Conservation (phyloP, 1,140 invertebrate species). For the Drosophila jambulina region DNA sequence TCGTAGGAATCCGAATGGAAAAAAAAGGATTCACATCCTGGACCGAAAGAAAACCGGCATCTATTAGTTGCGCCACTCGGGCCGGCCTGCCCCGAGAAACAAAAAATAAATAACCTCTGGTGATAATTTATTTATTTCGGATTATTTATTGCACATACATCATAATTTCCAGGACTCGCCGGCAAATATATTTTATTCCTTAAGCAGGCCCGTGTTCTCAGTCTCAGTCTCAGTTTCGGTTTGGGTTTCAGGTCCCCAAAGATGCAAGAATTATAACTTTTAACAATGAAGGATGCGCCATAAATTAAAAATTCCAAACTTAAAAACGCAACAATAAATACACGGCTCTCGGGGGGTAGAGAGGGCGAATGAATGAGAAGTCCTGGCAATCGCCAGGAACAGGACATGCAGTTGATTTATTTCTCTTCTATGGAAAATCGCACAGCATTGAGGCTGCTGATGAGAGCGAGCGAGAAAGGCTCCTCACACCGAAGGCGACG, state of each 20-base stretch:
- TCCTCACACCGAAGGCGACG: constrained; percentile 25
- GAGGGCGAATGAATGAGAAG: constrained; percentile 26
- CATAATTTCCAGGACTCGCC: constrained; percentile 75
- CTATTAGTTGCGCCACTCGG: constrained; percentile 76
- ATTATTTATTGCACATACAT: constrained; percentile 84
- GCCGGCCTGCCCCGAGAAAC: constrained; percentile 13
- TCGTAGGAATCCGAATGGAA: constrained; percentile 14
- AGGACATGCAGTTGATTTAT: constrained; percentile 82
- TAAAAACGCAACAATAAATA: constrained; percentile 82
- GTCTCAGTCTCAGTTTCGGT: not conserved
- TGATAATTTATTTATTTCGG: constrained; percentile 84
- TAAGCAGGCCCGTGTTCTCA: constrained; percentile 46
- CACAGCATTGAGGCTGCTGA: constrained; percentile 1
- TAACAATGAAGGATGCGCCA: constrained; percentile 77
- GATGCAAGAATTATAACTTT: constrained; percentile 76
- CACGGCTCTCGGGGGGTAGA: constrained; percentile 37
- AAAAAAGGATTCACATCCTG: constrained; percentile 43
- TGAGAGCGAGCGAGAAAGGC: constrained; percentile 12
- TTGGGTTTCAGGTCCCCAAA: constrained; percentile 22
- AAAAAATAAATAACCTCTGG: constrained; percentile 29
- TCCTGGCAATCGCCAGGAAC: constrained; percentile 53
- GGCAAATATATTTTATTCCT: constrained; percentile 65
- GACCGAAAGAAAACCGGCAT: constrained; percentile 48
- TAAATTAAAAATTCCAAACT: constrained; percentile 84
- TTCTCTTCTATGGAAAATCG: constrained; percentile 65